These are phyloP conservation scores for Mus minutoides DNA, from an alignment of 2,797 vertebrate genomes.

Conservation along the genomic window DNA sequence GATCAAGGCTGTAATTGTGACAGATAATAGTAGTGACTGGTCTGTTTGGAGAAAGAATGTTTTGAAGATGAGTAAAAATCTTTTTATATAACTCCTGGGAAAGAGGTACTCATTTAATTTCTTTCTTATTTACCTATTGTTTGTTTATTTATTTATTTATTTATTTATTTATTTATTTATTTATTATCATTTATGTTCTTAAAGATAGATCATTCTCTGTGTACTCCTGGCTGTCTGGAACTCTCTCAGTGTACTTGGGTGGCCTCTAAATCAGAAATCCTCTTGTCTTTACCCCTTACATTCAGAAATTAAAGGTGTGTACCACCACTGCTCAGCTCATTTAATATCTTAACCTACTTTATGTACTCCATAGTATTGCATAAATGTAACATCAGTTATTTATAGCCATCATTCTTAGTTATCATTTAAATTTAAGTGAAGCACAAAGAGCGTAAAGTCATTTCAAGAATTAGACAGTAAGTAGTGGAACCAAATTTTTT, in stretches of 20 bases:
- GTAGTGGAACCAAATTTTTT: neutral
- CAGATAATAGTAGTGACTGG: neutral
- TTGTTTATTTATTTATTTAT: neutral
- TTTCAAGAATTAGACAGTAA: neutral
- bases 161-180: neutral
- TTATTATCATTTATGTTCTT: neutral
- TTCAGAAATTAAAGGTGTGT: neutral
- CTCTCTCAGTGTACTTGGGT: neutral
- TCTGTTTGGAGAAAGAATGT: neutral
- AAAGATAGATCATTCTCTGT: neutral
- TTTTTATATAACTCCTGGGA: neutral
- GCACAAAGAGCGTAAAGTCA: neutral
- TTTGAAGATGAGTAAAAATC: neutral
- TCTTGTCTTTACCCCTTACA: neutral
- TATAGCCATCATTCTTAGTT: neutral
- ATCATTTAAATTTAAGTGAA: constrained; percentile 27
- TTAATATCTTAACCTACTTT: neutral
- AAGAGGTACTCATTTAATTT: neutral
- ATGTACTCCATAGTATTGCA: neutral
- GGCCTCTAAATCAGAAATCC: neutral
- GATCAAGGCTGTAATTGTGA: neutral
- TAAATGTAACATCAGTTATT: constrained; percentile 27
- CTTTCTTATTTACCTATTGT: neutral
- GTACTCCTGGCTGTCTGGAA: neutral
- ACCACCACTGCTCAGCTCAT: neutral